phyloP scores from a whole-genome alignment of 37 sponge, comb jelly and placozoan genomes.

The Halichondria panicea region DNA sequence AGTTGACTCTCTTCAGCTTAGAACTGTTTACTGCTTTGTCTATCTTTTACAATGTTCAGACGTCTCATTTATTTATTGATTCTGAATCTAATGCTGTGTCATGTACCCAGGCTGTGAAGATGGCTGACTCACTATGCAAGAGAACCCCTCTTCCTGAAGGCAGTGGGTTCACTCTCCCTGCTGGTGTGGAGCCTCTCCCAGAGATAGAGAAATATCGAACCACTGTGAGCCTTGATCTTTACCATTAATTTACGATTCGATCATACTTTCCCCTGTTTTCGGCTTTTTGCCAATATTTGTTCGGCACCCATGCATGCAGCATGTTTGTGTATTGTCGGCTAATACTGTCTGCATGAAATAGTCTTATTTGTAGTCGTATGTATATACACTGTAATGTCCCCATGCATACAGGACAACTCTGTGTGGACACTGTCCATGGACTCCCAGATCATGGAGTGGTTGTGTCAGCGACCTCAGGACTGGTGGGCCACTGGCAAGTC shows the following conservation, averaged over 20 bases:
- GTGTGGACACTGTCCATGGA: constrained; percentile 84
- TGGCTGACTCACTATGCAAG: constrained; percentile 50
- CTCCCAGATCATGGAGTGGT: constrained; percentile 75
- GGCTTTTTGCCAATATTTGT: too few relatives aligned
- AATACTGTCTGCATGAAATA: background rate
- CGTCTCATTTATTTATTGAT: background rate
- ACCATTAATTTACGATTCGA: too few relatives aligned
- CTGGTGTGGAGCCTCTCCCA: background rate
- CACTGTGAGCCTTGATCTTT: constrained; percentile 19
- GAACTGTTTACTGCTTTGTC: background rate
- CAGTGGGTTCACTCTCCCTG: background rate
- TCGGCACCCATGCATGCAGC: too few relatives aligned
- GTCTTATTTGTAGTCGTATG: background rate
- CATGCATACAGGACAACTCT: constrained; percentile 45
- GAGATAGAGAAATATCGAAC: constrained; percentile 36
- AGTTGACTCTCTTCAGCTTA: background rate
- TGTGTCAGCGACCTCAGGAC: constrained; percentile 59
- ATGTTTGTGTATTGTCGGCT: too few relatives aligned
- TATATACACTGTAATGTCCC: background rate
- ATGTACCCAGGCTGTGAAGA: constrained; percentile 3
- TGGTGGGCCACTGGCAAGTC: constrained; percentile 38
- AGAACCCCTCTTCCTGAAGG: constrained; percentile 21
- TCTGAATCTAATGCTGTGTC: background rate
- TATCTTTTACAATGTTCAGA: background rate
- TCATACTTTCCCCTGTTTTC: too few relatives aligned